phyloP scores from a whole-genome alignment of 2,888 invertebrate genomes.

The Nemurella pictetii region DNA sequence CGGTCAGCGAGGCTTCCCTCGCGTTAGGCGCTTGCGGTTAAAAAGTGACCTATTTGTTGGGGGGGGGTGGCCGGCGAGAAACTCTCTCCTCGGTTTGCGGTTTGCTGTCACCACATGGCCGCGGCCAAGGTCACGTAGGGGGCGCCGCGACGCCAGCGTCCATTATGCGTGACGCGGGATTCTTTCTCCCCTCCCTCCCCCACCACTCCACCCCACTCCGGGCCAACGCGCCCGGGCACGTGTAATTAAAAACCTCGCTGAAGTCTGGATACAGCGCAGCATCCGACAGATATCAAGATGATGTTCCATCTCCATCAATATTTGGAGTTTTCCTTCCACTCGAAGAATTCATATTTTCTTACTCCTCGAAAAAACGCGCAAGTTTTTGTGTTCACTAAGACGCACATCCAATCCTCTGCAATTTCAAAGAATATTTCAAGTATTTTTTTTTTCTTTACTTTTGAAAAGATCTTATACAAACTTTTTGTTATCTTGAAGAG shows the following conservation, averaged over 20 bases:
- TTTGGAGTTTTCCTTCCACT: conserved; percentile 3
- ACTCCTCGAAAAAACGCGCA: not conserved
- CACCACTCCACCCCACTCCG: not conserved
- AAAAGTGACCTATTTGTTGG: not conserved
- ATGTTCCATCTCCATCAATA: conserved; percentile 12
- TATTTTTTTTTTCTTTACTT: conserved; percentile 12
- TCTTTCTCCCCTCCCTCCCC: not conserved
- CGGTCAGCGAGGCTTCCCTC: not conserved
- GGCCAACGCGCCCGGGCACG: not conserved
- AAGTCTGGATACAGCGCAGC: not conserved
- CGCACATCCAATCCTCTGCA: not conserved
- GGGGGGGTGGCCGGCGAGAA: not conserved
- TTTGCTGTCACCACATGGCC: not conserved
- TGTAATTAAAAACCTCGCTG: not conserved
- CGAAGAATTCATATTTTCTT: conserved; percentile 1
- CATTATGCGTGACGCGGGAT: too few relatives aligned
- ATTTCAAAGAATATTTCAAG: conserved; percentile 19
- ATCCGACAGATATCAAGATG: not conserved
- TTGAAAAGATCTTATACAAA: conserved; percentile 20
- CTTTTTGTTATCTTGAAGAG: conserved; percentile 24
- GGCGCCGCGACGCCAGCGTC: not conserved
- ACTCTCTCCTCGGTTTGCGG: too few relatives aligned
- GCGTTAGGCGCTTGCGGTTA: not conserved
- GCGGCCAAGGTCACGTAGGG: not conserved
- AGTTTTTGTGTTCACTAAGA: conserved; percentile 3